Conservation (phyloP, 2,888 invertebrate genomes). For the Spodoptera exigua region DNA sequence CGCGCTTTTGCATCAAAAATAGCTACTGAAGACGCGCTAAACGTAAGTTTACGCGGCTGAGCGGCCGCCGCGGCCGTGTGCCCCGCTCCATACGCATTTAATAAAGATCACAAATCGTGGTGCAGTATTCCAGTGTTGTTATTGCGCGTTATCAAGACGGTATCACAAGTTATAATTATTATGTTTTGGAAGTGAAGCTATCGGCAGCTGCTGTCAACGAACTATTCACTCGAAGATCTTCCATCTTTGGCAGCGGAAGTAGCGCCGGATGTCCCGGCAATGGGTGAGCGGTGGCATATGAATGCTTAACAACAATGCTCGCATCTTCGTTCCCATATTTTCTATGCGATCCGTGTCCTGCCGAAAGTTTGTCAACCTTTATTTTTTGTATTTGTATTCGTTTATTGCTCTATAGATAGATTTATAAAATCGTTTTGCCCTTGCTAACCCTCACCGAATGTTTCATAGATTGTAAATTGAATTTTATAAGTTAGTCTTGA, state of each 20-base stretch:
- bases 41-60: constrained; percentile 84
- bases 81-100: constrained; percentile 56
- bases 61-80: constrained; percentile 80
- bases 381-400: constrained; percentile 82
- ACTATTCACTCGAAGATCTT: constrained; percentile 82
- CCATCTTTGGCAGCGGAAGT: constrained; percentile 89
- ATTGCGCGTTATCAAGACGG: constrained; percentile 60
- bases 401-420: constrained; percentile 58
- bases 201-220: constrained; percentile 82
- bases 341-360: constrained; percentile 85
- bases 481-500: constrained; percentile 53
- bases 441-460: constrained; percentile 41
- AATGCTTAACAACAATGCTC: constrained; percentile 86
- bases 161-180: constrained; percentile 61
- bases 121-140: constrained; percentile 52
- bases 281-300: constrained; percentile 87
- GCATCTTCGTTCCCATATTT: constrained; percentile 82
- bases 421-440: constrained; percentile 59
- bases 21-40: constrained; percentile 85
- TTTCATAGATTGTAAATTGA: constrained; percentile 51
- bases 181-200: constrained; percentile 66
- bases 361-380: constrained; percentile 88
- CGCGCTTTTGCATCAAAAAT: constrained; percentile 89
- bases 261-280: constrained; percentile 87
- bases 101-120: constrained; percentile 59